These are phyloP conservation scores for Platyura marginata DNA, from an alignment of 1,140 invertebrate species.

Conservation along the genomic window DNA sequence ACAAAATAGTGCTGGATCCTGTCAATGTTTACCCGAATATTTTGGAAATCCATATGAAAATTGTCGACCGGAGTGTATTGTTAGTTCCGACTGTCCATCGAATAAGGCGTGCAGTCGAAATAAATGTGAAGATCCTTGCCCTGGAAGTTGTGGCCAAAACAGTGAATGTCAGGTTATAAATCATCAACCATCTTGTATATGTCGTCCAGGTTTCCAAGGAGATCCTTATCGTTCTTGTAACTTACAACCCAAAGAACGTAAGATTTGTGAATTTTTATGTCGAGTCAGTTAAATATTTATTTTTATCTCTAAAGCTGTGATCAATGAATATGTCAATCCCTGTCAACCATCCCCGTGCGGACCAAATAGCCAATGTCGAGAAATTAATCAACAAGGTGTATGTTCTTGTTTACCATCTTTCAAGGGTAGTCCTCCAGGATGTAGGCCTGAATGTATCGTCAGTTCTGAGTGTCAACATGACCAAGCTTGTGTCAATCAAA, in stretches of 20 bases:
- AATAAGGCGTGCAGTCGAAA: conserved; percentile 55
- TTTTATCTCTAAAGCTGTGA: conserved; percentile 6
- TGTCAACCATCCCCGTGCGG: conserved; percentile 68
- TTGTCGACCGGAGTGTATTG: conserved; percentile 56
- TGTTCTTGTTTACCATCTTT: conserved; percentile 60
- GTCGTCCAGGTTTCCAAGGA: conserved; percentile 42
- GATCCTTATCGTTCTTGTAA: conserved; percentile 40
- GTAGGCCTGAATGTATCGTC: conserved; percentile 54
- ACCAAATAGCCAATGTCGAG: conserved; percentile 58
- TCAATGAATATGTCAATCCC: conserved; percentile 19
- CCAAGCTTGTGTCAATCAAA: conserved; percentile 46
- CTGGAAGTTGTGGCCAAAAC: conserved; percentile 49
- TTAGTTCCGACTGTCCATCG: conserved; percentile 50
- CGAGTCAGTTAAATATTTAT: conserved; percentile 2
- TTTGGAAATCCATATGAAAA: conserved; percentile 48
- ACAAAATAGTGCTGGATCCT: conserved; percentile 44
- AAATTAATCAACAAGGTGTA: conserved; percentile 45
- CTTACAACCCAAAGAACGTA: conserved; percentile 11
- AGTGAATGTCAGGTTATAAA: conserved; percentile 46
- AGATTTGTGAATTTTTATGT: conserved; percentile 3
- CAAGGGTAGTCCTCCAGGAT: conserved; percentile 54
- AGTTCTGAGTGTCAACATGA: conserved; percentile 56
- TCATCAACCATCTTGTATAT: conserved; percentile 47
- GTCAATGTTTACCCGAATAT: conserved; percentile 49
- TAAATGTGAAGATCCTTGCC: conserved; percentile 63